Conservation (phyloP, 2,888 invertebrate species). For the Lycocerus yunnanus region DNA sequence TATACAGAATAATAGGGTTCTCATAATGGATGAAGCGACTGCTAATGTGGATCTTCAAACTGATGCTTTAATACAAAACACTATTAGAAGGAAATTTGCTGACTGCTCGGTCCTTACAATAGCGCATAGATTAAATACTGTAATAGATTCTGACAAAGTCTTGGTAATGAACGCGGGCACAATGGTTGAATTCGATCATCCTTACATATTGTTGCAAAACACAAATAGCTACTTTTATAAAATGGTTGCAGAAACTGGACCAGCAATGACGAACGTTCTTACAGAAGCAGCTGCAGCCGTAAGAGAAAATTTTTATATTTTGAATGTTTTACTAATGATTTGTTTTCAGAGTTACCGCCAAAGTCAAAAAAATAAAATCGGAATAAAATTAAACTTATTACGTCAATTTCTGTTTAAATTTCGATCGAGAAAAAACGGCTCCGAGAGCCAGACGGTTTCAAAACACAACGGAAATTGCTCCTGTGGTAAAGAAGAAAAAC, state of each 20-base stretch:
- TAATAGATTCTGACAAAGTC: conserved; percentile 56
- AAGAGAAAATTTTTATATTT: neutral
- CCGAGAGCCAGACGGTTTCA: neutral
- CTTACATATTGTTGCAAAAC: conserved; percentile 68
- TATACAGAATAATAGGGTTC: conserved; percentile 74
- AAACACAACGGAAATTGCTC: neutral
- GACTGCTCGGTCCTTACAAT: conserved; percentile 81
- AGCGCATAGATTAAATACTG: conserved; percentile 80
- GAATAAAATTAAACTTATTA: neutral
- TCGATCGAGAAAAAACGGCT: neutral
- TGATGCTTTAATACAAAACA: conserved; percentile 76
- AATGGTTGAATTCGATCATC: conserved; percentile 80
- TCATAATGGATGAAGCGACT: conserved; percentile 89
- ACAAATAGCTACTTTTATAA: conserved; percentile 65
- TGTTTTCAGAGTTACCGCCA: neutral
- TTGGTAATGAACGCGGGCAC: conserved; percentile 79
- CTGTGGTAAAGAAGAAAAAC: neutral
- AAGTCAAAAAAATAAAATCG: neutral
- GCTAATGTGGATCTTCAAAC: conserved; percentile 83
- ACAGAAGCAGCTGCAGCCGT: conserved; percentile 41
- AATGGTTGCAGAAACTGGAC: conserved; percentile 73
- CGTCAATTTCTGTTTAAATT: neutral
- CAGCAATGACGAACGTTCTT: conserved; percentile 44
- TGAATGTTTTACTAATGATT: neutral
- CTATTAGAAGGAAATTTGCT: conserved; percentile 74